Base-by-base conservation (phyloP, 2,797 vertebrate species). In the Epinephelus coioides region DNA sequence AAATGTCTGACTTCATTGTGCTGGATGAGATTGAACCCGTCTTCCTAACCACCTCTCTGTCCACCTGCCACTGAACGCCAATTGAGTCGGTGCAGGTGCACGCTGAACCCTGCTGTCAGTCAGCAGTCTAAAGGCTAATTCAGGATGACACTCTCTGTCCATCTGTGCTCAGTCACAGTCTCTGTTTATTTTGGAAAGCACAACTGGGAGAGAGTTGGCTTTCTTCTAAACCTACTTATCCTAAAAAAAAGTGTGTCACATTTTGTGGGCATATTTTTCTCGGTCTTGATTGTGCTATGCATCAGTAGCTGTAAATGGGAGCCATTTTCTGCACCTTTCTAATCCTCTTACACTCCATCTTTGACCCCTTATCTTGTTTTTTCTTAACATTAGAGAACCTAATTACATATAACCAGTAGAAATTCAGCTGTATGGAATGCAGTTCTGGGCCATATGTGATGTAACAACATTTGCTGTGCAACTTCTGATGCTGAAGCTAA, bases 41-140 rank as follows among this genome's bases (percentile, higher is more conserved):
- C 87, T 72, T 53, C 77, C 70, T 81, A 86, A 85, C 76, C 61
- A 79, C 83, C 76, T 86, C 21, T 81, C 83, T 70, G 83, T 82
- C 85, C 79, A 69, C 43, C 86, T 81, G 79, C 81, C 76, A 73
- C 82, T 64, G 71, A 88, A 59, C n/a, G 38, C 54, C 81, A 81
- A 76, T 76, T 69, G 83, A 90, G 86, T 69, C 61, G 83, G 81
- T 71, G 77, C 85, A 85, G 75, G 76, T 77, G 79, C 65, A 55
- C 8, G n/a, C 61, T 78, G 78, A 73, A 70, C 76, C 70, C 63
- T 62, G 69, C 83, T 92, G 91, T 91, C 91, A 90, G 44, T 93
- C 85, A 79, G 59, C 43, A 56, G 82, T 91, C 81, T 51, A 55
- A 84, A 81, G 73, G 76, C 81, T 93, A 90, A 95, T 93, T 86